Conservation (phyloP, 2,113 vertebrate genomes). For the Odocoileus hemionus region DNA sequence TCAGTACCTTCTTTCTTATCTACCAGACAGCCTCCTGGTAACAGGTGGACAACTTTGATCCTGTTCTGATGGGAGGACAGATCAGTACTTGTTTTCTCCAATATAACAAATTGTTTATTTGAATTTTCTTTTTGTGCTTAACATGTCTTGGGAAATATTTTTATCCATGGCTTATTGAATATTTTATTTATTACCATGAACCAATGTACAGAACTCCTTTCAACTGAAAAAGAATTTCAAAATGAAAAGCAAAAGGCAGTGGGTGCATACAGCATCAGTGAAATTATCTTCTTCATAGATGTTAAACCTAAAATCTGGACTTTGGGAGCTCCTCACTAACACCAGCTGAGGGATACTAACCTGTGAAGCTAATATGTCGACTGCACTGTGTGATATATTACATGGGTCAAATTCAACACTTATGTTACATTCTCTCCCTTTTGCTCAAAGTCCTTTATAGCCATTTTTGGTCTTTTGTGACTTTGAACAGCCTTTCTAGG, state of each 20-base stretch:
- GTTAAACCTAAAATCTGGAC: background rate
- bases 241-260: background rate
- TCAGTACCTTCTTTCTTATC: background rate
- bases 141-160: background rate
- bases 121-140: background rate
- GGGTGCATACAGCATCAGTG: background rate
- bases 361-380: background rate
- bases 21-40: background rate
- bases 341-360: background rate
- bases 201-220: background rate
- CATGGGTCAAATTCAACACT: background rate
- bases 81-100: background rate
- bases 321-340: background rate
- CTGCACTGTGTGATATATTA: background rate
- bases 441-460: background rate
- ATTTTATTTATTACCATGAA: background rate
- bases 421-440: background rate
- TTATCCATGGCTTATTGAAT: background rate
- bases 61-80: background rate
- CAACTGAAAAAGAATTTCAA: background rate
- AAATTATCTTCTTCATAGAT: background rate
- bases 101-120: background rate
- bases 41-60: background rate
- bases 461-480: background rate
- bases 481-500: background rate